Base-by-base conservation (phyloP, 2,113 vertebrate species). In the Fregata magnificens region DNA sequence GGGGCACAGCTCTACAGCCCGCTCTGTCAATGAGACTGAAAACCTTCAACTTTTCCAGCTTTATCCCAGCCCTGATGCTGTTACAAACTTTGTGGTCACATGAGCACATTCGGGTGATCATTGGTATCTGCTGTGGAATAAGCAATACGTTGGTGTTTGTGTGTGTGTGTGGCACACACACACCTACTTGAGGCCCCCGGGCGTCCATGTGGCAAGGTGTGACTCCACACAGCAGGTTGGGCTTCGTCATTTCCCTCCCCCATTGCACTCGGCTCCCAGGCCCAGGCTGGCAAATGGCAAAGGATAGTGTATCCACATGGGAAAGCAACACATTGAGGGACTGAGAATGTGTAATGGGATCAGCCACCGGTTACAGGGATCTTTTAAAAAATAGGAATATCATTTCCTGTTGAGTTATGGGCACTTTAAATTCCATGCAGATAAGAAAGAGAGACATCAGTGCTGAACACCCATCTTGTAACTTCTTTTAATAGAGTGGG, bases 241-340 rank as follows among this genome's bases (percentile, higher is more conserved):
- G 62, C 71, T 92, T 82, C 70, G 34, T 82, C 44, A 0, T 82
- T 76, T 89, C 44, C 89, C 90, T 96, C 80, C 80, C 83, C 22
- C 65, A 5, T 28, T 29, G 50, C 16, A 0, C 91, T 66, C 78
- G 0, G 2, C 87, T 94, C 69, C 72, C 90, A 90, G 83, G 69
- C 93, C 81, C 87, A 86, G 88, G 94, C 96, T 93, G 95, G 96
- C 98, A 98, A 98, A 98, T 98, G 98, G 97, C 93, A 79, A 93
- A 42, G 49, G 95, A 93, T 86, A 85, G 70, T 34, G 71, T 91
- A 94, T 59, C 95, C 96, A 94, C 96, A 96, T 97, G 95, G 96
- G 96, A 92, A 94, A 97, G 96, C 58, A 19, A 84, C 94, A 86
- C 69, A 8, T 90, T 82, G 69, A 34, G 90, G 84, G 45, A 32